Percentiles rank a stretch among this genome's conserved stretches.
These are phyloP conservation scores for Triplophysa tibetana DNA, from an alignment of 2,113 vertebrate genomes.

Conservation along the genomic window DNA sequence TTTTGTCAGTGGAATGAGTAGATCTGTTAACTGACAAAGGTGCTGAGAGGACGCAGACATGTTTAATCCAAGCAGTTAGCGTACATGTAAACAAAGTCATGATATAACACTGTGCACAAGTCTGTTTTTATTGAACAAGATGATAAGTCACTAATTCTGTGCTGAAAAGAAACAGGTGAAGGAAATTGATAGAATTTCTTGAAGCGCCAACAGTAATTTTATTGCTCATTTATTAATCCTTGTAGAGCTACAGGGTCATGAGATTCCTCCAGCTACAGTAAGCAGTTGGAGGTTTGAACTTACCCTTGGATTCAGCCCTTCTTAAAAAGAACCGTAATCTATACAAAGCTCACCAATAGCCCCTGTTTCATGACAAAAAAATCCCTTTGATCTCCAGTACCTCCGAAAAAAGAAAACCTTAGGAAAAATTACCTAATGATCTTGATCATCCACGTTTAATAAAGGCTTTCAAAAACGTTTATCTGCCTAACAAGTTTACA, in stretches of 20 bases:
- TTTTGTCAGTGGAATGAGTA: slow-evolving; percentile 71
- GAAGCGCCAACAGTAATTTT: slow-evolving; percentile 64
- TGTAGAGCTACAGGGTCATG: slow-evolving; percentile 66
- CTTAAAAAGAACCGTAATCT: slow-evolving; percentile 60
- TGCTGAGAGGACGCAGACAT: slow-evolving; percentile 45
- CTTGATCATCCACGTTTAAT: slow-evolving; percentile 53
- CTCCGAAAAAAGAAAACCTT: slow-evolving; percentile 36
- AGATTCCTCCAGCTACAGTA: slow-evolving; percentile 61
- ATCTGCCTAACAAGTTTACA: slow-evolving; percentile 47
- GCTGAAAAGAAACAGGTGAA: slow-evolving; percentile 60
- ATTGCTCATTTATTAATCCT: slow-evolving; percentile 67
- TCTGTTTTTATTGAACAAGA: slow-evolving; percentile 50
- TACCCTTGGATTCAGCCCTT: slow-evolving; percentile 48
- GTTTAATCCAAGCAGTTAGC: slow-evolving; percentile 36
- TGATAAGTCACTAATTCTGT: neutral
- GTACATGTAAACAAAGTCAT: slow-evolving; percentile 53
- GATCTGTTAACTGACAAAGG: slow-evolving; percentile 75
- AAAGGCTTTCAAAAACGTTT: slow-evolving; percentile 47
- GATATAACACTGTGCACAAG: slow-evolving; percentile 57
- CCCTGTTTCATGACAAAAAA: slow-evolving; percentile 50
- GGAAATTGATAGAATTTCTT: slow-evolving; percentile 60
- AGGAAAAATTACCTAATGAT: slow-evolving; percentile 56
- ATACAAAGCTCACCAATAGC: slow-evolving; percentile 48
- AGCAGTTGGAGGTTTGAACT: slow-evolving; percentile 63
- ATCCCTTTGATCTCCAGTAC: slow-evolving; percentile 54